Base-by-base conservation (phyloP, 1,140 invertebrate genomes). In the Atta texana region DNA sequence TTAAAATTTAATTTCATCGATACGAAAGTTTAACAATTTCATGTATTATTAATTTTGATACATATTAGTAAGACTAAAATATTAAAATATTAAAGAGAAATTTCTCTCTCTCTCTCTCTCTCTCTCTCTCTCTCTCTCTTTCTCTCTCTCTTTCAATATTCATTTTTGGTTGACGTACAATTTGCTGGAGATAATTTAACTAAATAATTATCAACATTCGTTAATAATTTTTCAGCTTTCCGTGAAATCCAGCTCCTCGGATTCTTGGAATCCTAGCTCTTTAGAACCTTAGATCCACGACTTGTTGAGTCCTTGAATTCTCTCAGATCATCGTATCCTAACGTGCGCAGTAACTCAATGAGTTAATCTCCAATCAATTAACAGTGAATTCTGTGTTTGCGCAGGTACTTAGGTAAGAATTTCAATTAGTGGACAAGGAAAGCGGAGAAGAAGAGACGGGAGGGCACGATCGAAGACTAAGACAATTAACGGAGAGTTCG, bases 1-100 rank as follows among this genome's bases (percentile, higher is more conserved):
- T 10, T 44, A 10, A 44, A 44, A 96, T 96, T 97, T 97, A 97
- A 96, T 96, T 95, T 96, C 96, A 34, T 39, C 96, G 96, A 95
- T 95, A 96, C 95, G 95, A 95, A 95, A 96, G 95, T 95, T 88
- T 49, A 12, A n/a, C 6, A 21, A 39, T 1, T 49, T 63, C 24
- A 24, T 18, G 34, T 44, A 3, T 59, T 59, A 28, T 39, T 2
- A 16, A 76, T 39, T 55, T 61, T 63, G 8, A 76, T 44, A 61
- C 16, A 24, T 39, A 39, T 16, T 39, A 24, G 1, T 12, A 55
- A 80, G 28, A 10, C n/a, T 4, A 24, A 24, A 24, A 24, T 24
- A 7, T 12, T 69, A 21, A 53, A 55, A 69, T 39, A 53, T 34
- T 8, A 34, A 6, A 21, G n/a, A 34, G 44, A 51, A 51, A 68